These are phyloP conservation scores for Ornithoptera priamus DNA, from an alignment of 2,888 invertebrate genomes.

Conservation along the genomic window DNA sequence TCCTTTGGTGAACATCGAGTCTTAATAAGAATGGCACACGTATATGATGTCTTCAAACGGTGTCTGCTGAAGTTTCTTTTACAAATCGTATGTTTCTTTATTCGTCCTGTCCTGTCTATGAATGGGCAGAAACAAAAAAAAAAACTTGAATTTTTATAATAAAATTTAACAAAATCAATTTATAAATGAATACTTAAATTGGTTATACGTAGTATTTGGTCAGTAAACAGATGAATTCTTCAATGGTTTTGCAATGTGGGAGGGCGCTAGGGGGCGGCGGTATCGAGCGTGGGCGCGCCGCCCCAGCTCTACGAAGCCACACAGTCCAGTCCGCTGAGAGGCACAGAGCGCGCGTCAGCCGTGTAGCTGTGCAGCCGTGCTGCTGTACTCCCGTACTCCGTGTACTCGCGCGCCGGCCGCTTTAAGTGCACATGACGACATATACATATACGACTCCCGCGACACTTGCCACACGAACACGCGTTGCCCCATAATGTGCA, in stretches of 20 bases:
- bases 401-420: constrained; percentile 34
- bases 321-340: constrained; percentile 64
- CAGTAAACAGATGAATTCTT: constrained; percentile 58
- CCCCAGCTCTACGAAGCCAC: constrained; percentile 72
- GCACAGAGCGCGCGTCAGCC: constrained; percentile 54
- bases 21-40: constrained; percentile 19
- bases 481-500: constrained; percentile 35
- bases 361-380: constrained; percentile 31
- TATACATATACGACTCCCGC: constrained; percentile 35
- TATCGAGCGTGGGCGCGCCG: constrained; percentile 78
- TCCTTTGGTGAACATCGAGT: constrained; percentile 1
- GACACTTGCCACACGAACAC: constrained; percentile 31
- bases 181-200: not conserved
- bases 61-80: constrained; percentile 12
- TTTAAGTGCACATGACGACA: constrained; percentile 43
- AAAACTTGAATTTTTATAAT: not conserved
- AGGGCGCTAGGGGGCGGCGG: constrained; percentile 73
- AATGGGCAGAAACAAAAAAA: not conserved
- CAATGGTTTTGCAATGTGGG: constrained; percentile 71
- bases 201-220: constrained; percentile 40
- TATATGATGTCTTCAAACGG: constrained; percentile 9
- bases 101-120: constrained; percentile 2
- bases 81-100: constrained; percentile 3
- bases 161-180: not conserved
- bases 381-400: no score